Conservation (phyloP, 2,888 invertebrate genomes). For the Acleris laterana region DNA sequence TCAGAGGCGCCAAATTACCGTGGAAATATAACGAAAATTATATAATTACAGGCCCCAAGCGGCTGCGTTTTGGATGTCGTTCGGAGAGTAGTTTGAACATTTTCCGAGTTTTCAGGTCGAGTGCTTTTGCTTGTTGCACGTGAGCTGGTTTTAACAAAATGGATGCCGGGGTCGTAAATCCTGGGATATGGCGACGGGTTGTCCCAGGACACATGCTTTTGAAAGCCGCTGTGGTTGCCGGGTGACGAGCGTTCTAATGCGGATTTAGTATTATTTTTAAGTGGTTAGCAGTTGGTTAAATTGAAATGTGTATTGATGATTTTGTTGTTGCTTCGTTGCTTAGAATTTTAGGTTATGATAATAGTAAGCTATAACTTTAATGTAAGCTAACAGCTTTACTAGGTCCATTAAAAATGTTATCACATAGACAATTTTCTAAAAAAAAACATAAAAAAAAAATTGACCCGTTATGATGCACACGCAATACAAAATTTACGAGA, state of each 20-base stretch:
- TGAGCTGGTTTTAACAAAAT: slow-evolving; percentile 70
- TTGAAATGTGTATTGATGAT: too few relatives aligned
- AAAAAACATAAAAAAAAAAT: too few relatives aligned
- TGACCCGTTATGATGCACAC: too few relatives aligned
- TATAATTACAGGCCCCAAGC: slow-evolving; percentile 56
- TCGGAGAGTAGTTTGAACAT: slow-evolving; percentile 60
- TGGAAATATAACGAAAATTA: slow-evolving; percentile 55
- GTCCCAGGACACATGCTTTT: slow-evolving; percentile 59
- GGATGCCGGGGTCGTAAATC: slow-evolving; percentile 70
- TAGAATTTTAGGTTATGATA: too few relatives aligned
- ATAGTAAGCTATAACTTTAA: too few relatives aligned
- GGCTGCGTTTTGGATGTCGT: slow-evolving; percentile 48
- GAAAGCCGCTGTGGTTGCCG: slow-evolving; percentile 43
- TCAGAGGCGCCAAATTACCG: slow-evolving; percentile 33
- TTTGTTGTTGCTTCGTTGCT: too few relatives aligned
- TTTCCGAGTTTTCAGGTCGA: slow-evolving; percentile 64
- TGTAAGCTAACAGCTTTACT: too few relatives aligned
- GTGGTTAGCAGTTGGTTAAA: neutral
- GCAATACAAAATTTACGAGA: too few relatives aligned
- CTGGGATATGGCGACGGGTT: slow-evolving; percentile 59
- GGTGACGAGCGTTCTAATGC: slow-evolving; percentile 1
- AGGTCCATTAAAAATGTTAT: too few relatives aligned
- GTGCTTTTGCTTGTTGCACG: slow-evolving; percentile 75
- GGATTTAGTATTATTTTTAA: slow-evolving; percentile 8
- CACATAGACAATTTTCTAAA: too few relatives aligned